A percentile compares a stretch with the other conserved stretches of the same genome.
Evolutionary conservation across 2,113 vertebrate genomes (phyloP).

Genomic region (Dromaius novaehollandiae): DNA sequence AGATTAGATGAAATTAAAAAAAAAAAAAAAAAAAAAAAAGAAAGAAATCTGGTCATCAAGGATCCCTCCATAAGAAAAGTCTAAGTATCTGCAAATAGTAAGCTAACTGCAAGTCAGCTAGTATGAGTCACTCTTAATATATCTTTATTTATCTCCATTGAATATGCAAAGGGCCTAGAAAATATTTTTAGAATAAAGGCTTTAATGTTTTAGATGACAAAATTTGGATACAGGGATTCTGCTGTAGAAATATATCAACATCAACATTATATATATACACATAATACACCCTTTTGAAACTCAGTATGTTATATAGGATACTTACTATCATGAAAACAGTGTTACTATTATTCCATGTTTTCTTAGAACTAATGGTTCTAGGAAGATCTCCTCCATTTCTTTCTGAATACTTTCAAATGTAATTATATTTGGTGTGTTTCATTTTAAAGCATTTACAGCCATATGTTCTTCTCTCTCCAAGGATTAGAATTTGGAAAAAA

Average conservation of each 20-base stretch:
- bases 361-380: background rate
- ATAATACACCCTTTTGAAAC: background rate
- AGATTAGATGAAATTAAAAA: background rate
- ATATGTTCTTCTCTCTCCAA: background rate
- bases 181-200: background rate
- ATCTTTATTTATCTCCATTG: background rate
- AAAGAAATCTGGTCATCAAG: background rate
- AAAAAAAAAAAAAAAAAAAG: background rate
- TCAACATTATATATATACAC: background rate
- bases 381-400: background rate
- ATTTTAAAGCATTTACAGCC: background rate
- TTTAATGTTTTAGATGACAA: background rate
- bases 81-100: background rate
- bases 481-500: background rate
- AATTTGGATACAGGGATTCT: background rate
- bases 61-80: background rate
- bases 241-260: background rate
- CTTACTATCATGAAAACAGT: background rate
- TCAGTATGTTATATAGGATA: background rate
- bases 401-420: background rate
- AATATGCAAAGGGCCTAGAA: background rate
- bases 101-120: rapidly evolving
- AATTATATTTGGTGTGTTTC: background rate
- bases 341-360: background rate
- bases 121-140: background rate